These are phyloP conservation scores for Rhinatrema bivittatum DNA, from an alignment of 2,797 vertebrate genomes.

Conservation along the genomic window DNA sequence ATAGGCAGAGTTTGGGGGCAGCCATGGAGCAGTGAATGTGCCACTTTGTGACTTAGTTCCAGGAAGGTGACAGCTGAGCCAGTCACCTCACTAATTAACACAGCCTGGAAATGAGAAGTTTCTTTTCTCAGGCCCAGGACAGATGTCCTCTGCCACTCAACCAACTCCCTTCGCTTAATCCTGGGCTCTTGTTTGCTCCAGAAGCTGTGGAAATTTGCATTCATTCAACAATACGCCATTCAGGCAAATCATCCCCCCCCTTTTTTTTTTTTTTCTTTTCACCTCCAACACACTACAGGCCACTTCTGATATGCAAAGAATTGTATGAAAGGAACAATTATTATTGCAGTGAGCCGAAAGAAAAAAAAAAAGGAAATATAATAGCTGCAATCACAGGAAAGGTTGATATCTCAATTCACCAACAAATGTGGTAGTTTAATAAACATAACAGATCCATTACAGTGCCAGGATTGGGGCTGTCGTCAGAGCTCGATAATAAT, in stretches of 20 bases:
- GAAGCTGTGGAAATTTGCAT: conserved; percentile 46
- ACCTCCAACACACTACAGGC: conserved; percentile 25
- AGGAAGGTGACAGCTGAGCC: conserved; percentile 48
- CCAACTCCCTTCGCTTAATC: conserved; percentile 41
- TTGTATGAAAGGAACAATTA: conserved; percentile 32
- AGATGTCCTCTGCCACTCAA: conserved; percentile 56
- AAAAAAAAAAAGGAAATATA: not conserved
- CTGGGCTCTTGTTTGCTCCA: conserved; percentile 44
- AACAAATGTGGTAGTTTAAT: not conserved
- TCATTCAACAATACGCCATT: conserved; percentile 47
- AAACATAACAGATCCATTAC: not conserved
- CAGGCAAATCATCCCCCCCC: conserved; percentile 34
- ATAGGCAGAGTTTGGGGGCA: conserved; percentile 32
- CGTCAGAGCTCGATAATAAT: too few relatives aligned
- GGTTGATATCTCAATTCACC: conserved; percentile 16
- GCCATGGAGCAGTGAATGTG: conserved; percentile 15
- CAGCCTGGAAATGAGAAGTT: conserved; percentile 47
- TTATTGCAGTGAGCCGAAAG: conserved; percentile 29
- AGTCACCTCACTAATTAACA: conserved; percentile 50
- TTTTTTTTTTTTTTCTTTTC: conserved; percentile 30
- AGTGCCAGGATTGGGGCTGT: not conserved
- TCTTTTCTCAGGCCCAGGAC: conserved; percentile 48
- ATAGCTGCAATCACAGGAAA: conserved; percentile 6
- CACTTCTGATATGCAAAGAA: conserved; percentile 26
- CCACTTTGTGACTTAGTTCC: conserved; percentile 23